Conservation (phyloP, 2,113 vertebrate species). For the Phalacrocorax brasilianus region DNA sequence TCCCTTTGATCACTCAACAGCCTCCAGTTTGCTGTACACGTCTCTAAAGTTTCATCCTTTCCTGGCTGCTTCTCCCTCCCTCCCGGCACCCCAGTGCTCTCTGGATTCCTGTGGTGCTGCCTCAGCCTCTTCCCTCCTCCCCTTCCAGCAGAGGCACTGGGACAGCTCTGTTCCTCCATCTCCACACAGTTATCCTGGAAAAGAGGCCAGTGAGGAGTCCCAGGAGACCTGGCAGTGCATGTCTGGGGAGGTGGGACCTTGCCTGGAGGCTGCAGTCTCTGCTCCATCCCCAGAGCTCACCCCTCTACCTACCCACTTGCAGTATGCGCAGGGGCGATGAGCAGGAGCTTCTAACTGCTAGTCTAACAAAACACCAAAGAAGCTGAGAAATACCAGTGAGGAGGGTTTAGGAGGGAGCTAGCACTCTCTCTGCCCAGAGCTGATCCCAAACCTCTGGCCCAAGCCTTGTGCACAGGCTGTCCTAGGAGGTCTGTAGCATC, state of each 20-base stretch:
- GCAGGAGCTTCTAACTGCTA: no score
- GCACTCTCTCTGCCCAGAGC: not conserved
- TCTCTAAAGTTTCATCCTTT: not conserved
- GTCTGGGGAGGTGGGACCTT: not conserved
- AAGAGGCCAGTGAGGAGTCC: not conserved
- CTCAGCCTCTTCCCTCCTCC: not conserved
- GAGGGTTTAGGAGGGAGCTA: not conserved
- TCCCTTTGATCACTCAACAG: not conserved
- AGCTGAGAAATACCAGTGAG: not conserved
- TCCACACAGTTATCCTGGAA: not conserved
- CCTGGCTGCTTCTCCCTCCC: not conserved
- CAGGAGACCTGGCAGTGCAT: accelerated
- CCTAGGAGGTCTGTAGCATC: not conserved
- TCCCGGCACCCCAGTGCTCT: not conserved
- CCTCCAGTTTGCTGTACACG: not conserved
- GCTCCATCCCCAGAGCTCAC: not conserved
- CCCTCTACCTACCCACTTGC: not conserved
- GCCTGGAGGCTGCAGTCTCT: accelerated
- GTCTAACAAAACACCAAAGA: not conserved
- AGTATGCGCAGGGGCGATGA: accelerated
- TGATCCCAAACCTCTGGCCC: not conserved
- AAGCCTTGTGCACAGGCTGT: not conserved
- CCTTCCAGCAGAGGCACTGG: not conserved
- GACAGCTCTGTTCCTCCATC: not conserved
- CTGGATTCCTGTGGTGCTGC: accelerated